Evolutionary conservation across 1,140 invertebrate species (phyloP), one percentile per base, ranked within the genome.

Genomic region (Drosophila trapezifrons): DNA sequence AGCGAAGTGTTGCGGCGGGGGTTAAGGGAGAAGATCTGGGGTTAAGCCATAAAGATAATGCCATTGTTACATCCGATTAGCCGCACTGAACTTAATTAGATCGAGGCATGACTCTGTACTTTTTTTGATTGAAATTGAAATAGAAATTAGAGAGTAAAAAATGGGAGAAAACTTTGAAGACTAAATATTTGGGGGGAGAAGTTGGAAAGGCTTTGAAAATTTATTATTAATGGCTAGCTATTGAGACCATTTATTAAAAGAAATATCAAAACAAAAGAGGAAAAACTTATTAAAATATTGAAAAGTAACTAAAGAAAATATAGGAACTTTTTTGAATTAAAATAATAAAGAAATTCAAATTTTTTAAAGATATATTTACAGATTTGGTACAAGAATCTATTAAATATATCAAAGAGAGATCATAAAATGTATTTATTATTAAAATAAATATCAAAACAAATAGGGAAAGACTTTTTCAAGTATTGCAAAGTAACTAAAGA

Each of bases 11-110:
- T 17, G 29, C 32, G 12, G 20, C 13, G 4, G 15, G 58, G 29
- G 43, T 17, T 38, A 17, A 45, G 40, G 22, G 40, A n/a, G 35
- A 27, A 17, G n/a, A 17, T 10, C 9, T 5, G 46, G 63, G 47
- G 1, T 37, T 55, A 17, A 22, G 63, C 42, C 76, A 58, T 59
- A 54, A 59, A 79, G 69, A 79, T 74, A 59, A 58, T 74, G 40
- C 54, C 75, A 55, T 78, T 78, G 75, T 78, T 27, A 17, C 35
- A n/a, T 29, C 37, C 65, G 65, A 69, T 66, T 66, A 69, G 37
- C 46, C 27, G 46, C 46, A 6, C 37, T 52, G n/a, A 70, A 49
- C 65, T 71, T 70, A 71, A 71, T 70, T 57, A 70, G 67, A 70
- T 71, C 67, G 67, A 38, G 47, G 27, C 67, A 70, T 71, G 67